Evolutionary conservation across 1,140 invertebrate species (phyloP).

Genomic region (Mactra quadrangularis): DNA sequence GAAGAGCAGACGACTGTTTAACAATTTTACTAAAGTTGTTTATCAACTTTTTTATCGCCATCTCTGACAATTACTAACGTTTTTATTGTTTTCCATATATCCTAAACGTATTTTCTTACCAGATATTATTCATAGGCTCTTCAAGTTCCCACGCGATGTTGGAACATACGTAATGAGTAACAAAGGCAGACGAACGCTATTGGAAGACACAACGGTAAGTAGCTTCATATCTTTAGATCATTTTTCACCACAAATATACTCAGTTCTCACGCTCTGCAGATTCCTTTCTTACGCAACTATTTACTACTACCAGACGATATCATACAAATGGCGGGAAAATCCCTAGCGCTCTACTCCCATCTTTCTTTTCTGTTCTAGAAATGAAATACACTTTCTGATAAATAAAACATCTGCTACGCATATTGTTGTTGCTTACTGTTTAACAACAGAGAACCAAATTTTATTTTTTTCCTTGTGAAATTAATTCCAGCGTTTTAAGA

Average conservation of each 20-base stretch:
- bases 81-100: slow-evolving; percentile 46
- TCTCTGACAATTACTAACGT: slow-evolving; percentile 36
- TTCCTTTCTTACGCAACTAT: slow-evolving; percentile 57
- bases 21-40: slow-evolving; percentile 3
- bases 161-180: slow-evolving; percentile 33
- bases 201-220: slow-evolving; percentile 40
- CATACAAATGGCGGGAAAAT: slow-evolving; percentile 57
- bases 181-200: slow-evolving; percentile 27
- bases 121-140: background rate
- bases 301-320: slow-evolving; percentile 44
- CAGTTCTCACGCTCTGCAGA: slow-evolving; percentile 53
- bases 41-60: slow-evolving; percentile 31
- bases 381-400: slow-evolving; percentile 26
- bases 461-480: slow-evolving; percentile 14
- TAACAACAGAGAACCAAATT: slow-evolving; percentile 10
- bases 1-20: slow-evolving; percentile 19
- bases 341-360: slow-evolving; percentile 42
- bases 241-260: slow-evolving; percentile 45
- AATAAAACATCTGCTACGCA: slow-evolving; percentile 49
- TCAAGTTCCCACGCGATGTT: slow-evolving; percentile 20
- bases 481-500: slow-evolving; percentile 26
- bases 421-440: slow-evolving; percentile 30
- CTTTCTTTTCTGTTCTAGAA: slow-evolving; percentile 34
- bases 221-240: slow-evolving; percentile 39
- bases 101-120: slow-evolving; percentile 7